Evolutionary conservation across 2,888 invertebrate genomes (phyloP).

Genomic region (Cenopis cana): DNA sequence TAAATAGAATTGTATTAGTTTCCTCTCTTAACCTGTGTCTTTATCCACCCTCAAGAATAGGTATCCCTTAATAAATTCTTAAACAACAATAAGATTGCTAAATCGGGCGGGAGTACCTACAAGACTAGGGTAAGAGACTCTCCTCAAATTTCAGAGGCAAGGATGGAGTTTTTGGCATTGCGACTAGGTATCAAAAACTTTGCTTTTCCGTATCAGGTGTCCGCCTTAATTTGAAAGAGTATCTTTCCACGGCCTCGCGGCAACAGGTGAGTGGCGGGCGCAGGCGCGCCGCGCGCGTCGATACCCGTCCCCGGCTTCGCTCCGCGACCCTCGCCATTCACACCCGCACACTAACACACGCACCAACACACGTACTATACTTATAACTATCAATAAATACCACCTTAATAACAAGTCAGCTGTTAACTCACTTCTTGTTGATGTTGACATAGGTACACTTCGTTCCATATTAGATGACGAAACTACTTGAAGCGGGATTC

Average conservation of each 20-base stretch:
- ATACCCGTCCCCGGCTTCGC: constrained; percentile 66
- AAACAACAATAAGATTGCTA: neutral
- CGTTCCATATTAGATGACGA: no score
- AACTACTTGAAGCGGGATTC: no score
- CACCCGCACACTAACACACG: constrained; percentile 67
- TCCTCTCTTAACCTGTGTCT: no score
- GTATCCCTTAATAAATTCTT: no score
- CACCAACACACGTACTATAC: constrained; percentile 49
- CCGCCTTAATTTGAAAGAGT: constrained; percentile 81
- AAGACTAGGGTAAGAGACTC: neutral
- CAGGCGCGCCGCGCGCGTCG: constrained; percentile 80
- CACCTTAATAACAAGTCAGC: constrained; percentile 45
- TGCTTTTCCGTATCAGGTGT: constrained; percentile 79
- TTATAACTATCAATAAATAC: constrained; percentile 47
- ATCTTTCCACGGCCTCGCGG: constrained; percentile 81
- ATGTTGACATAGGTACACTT: neutral
- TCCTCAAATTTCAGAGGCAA: constrained; percentile 21
- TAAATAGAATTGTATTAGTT: no score
- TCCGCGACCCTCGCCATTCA: constrained; percentile 70
- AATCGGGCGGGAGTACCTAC: neutral
- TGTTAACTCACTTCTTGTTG: neutral
- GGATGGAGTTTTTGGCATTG: constrained; percentile 7
- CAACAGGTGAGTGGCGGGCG: constrained; percentile 80
- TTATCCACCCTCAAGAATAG: no score
- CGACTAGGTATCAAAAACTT: constrained; percentile 57